A percentile compares a stretch with the other conserved stretches of the same genome.
Conservation (phyloP, 2,113 vertebrate species). For the Pedionomus torquatus region DNA sequence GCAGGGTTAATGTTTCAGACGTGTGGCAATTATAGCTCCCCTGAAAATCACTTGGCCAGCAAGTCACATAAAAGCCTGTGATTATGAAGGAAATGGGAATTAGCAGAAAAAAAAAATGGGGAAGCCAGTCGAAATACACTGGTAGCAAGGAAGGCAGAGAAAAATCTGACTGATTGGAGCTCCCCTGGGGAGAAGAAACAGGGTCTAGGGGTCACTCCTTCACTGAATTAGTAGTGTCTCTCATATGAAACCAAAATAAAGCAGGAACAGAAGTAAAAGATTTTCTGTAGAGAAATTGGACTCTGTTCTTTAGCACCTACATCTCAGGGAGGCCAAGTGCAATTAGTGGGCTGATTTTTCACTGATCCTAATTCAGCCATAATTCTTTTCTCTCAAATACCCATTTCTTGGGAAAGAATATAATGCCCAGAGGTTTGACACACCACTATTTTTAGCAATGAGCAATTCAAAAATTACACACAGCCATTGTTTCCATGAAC, state of each 20-base stretch:
- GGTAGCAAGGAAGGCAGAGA: conserved; percentile 75
- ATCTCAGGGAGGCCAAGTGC: conserved; percentile 79
- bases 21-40: conserved; percentile 85
- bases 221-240: conserved; percentile 91
- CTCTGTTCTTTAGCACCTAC: conserved; percentile 74
- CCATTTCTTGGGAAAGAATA: conserved; percentile 48
- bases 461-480: not conserved
- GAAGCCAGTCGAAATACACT: conserved; percentile 77
- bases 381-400: conserved; percentile 82
- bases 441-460: not conserved
- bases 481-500: not conserved
- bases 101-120: conserved; percentile 90
- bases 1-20: conserved; percentile 89
- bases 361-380: conserved; percentile 23
- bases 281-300: conserved; percentile 77
- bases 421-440: not conserved
- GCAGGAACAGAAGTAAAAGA: conserved; percentile 84
- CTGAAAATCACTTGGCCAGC: conserved; percentile 73
- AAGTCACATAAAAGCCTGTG: conserved; percentile 88
- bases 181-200: conserved; percentile 73
- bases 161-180: conserved; percentile 86
- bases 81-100: conserved; percentile 97
- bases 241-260: conserved; percentile 93
- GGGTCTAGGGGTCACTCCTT: conserved; percentile 83
- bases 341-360: conserved; percentile 86